phyloP scores from a whole-genome alignment of 2,113 vertebrate species.

The Phylloscopus trochiloides region DNA sequence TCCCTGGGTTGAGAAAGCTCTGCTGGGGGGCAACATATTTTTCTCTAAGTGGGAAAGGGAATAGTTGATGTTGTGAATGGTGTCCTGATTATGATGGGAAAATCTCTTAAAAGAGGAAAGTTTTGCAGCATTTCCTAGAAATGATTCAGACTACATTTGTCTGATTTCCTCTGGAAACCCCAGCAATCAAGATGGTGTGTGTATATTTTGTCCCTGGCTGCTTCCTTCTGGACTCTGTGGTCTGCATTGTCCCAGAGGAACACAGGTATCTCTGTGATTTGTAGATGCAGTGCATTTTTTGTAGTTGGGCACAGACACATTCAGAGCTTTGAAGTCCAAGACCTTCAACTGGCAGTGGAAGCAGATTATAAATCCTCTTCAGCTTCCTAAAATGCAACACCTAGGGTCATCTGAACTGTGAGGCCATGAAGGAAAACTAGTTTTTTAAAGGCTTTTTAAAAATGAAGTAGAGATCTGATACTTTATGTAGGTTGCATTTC shows the following conservation, averaged over 20 bases:
- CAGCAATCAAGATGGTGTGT: background rate
- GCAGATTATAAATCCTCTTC: background rate
- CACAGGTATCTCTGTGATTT: background rate
- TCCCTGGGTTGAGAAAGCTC: conserved; percentile 3
- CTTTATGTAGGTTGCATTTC: background rate
- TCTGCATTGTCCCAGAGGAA: background rate
- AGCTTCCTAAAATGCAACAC: background rate
- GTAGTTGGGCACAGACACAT: background rate
- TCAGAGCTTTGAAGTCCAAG: conserved; percentile 9
- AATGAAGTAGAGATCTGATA: background rate
- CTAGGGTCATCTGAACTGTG: background rate
- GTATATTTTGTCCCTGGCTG: background rate
- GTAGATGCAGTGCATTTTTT: background rate
- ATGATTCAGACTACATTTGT: background rate
- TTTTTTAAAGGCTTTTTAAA: background rate
- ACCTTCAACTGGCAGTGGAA: background rate
- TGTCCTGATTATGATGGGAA: background rate
- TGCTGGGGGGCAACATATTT: conserved; percentile 7
- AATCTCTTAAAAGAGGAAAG: background rate
- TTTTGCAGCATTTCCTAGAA: conserved; percentile 24
- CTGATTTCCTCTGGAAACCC: conserved; percentile 5
- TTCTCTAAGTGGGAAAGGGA: background rate
- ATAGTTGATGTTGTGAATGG: background rate
- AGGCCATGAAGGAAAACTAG: background rate
- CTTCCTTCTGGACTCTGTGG: background rate